A percentile compares a stretch with the other conserved stretches of the same genome.
Conservation (phyloP, 2,113 vertebrate species). For the Mixornis gularis region DNA sequence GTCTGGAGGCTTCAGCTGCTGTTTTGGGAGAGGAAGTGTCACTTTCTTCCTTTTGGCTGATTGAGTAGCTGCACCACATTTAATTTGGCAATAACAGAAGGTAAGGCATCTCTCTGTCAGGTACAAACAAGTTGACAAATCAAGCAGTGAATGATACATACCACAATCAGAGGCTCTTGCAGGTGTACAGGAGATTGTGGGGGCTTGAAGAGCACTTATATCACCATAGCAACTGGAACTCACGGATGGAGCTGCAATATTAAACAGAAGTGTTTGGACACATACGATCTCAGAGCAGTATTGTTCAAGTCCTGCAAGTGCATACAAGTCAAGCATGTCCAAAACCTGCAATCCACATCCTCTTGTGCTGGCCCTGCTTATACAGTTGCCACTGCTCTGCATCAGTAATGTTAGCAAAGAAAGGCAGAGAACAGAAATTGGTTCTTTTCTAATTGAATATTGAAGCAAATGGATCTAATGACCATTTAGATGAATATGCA, state of each 20-base stretch:
- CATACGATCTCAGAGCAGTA: not conserved
- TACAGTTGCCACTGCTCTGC: rapidly evolving
- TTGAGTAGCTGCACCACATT: not conserved
- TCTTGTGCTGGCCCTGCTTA: not conserved
- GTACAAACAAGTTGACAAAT: not conserved
- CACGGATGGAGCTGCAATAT: conserved; percentile 54
- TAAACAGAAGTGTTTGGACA: not conserved
- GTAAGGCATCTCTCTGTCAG: not conserved
- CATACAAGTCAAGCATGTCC: not conserved
- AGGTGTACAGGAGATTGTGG: conserved; percentile 54
- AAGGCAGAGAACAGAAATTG: not conserved
- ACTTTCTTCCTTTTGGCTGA: not conserved
- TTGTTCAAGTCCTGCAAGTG: not conserved
- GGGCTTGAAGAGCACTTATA: conserved; percentile 62
- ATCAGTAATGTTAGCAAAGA: not conserved
- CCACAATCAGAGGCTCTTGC: conserved; percentile 35
- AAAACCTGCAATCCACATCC: not conserved
- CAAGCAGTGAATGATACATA: not conserved
- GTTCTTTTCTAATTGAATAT: not conserved
- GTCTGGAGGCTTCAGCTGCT: not conserved
- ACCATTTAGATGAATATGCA: not conserved
- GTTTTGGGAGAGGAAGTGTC: not conserved
- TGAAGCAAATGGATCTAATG: not conserved
- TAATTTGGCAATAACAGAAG: not conserved
- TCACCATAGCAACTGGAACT: conserved; percentile 71